Conservation (phyloP, 2,113 vertebrate species). For the Buteo buteo region DNA sequence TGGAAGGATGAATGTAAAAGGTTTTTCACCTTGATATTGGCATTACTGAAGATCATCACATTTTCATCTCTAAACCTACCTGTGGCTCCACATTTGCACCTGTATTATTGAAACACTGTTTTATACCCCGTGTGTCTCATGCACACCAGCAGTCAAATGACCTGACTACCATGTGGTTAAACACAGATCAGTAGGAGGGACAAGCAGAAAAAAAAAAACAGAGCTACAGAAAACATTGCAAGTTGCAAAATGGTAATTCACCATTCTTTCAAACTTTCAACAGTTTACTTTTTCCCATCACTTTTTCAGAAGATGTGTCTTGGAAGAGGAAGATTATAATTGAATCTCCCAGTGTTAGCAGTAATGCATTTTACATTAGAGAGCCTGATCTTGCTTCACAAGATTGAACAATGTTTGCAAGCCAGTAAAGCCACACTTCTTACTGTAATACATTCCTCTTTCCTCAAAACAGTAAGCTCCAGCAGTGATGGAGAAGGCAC, state of each 20-base stretch:
- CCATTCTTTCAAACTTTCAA: not conserved
- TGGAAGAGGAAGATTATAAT: not conserved
- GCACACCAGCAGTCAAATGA: rapidly evolving
- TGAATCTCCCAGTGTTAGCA: not conserved
- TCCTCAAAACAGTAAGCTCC: not conserved
- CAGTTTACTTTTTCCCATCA: not conserved
- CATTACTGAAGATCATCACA: not conserved
- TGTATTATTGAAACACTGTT: not conserved
- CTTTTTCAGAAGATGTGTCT: not conserved
- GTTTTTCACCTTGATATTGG: not conserved
- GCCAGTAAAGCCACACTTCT: not conserved
- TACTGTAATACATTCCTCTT: not conserved
- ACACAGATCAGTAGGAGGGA: not conserved
- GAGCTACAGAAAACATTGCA: not conserved
- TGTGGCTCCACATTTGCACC: not conserved
- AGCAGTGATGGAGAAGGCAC: not conserved
- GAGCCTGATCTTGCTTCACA: not conserved
- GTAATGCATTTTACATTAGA: conserved; percentile 43
- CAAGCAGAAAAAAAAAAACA: not conserved
- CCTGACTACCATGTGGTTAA: not conserved
- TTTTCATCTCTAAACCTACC: not conserved
- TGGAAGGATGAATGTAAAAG: not conserved
- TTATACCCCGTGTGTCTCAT: not conserved
- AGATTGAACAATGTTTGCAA: not conserved
- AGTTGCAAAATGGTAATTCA: not conserved